These are phyloP conservation scores for Pedetes capensis DNA, from an alignment of 2,113 vertebrate species.

Conservation along the genomic window DNA sequence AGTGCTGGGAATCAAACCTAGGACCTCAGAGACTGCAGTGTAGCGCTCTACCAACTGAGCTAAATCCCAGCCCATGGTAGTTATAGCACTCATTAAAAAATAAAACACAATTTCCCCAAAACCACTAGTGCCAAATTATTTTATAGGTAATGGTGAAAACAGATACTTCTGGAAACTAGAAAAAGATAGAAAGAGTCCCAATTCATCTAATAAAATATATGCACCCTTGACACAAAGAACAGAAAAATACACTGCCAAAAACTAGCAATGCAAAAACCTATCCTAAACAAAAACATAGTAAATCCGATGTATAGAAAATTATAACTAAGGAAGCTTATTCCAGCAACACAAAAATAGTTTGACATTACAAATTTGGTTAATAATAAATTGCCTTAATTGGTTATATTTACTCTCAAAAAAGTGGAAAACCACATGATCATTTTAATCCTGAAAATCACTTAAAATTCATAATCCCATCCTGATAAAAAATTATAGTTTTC, in stretches of 20 bases:
- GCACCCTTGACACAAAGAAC: background rate
- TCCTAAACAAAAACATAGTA: background rate
- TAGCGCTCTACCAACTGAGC: no score
- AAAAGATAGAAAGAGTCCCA: background rate
- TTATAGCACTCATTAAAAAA: background rate
- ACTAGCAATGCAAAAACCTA: background rate
- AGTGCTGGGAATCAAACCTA: no score
- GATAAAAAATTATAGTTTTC: background rate
- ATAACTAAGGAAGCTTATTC: background rate
- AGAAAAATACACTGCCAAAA: background rate
- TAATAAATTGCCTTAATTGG: background rate
- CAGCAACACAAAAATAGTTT: background rate
- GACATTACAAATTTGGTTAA: background rate
- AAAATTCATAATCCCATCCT: background rate
- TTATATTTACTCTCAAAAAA: background rate
- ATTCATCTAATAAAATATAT: background rate
- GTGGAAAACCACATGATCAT: background rate
- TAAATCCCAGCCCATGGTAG: no score
- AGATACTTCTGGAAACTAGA: background rate
- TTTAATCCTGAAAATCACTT: background rate
- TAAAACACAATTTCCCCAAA: background rate
- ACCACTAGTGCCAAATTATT: background rate
- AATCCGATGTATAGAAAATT: background rate
- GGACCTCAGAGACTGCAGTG: no score
- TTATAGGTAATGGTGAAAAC: background rate